A percentile compares a stretch with the other conserved stretches of the same genome.
Conservation (phyloP, 2,797 vertebrate species). For the Eptatretus atami region DNA sequence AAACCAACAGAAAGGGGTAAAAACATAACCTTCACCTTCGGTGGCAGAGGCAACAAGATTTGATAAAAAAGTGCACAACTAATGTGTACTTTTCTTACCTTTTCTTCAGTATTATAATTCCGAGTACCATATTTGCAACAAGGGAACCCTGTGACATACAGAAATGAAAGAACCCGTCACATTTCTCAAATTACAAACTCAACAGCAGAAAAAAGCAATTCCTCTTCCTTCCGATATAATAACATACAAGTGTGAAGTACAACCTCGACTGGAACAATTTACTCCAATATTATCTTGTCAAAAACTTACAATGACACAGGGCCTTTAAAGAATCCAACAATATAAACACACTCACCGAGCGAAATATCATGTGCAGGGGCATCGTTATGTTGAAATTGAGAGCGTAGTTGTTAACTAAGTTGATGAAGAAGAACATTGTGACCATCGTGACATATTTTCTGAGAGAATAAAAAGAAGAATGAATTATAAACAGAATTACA, state of each 20-base stretch:
- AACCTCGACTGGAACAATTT: no score
- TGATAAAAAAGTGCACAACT: no score
- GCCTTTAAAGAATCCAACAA: no score
- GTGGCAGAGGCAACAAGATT: no score
- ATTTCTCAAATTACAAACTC: no score
- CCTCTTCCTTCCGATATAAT: no score
- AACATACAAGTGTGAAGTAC: no score
- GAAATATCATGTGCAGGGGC: slow-evolving; percentile 94
- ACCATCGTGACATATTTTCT: slow-evolving; percentile 79
- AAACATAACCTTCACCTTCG: no score
- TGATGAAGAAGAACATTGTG: slow-evolving; percentile 84
- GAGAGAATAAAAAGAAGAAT: slow-evolving; percentile 4
- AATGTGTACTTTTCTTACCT: slow-evolving; percentile 21
- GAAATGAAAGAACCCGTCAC: background rate
- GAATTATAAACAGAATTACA: background rate
- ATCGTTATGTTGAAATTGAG: slow-evolving; percentile 83
- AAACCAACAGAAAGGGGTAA: no score
- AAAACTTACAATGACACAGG: no score
- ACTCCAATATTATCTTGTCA: no score
- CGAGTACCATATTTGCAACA: slow-evolving; percentile 79
- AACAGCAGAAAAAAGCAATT: no score
- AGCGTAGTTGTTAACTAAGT: slow-evolving; percentile 84
- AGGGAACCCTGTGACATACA: slow-evolving; percentile 39
- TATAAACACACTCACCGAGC: slow-evolving; percentile 27
- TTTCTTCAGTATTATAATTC: slow-evolving; percentile 73